These are phyloP conservation scores for Stomorhina lunata DNA, from an alignment of 2,888 invertebrate species.

Conservation along the genomic window DNA sequence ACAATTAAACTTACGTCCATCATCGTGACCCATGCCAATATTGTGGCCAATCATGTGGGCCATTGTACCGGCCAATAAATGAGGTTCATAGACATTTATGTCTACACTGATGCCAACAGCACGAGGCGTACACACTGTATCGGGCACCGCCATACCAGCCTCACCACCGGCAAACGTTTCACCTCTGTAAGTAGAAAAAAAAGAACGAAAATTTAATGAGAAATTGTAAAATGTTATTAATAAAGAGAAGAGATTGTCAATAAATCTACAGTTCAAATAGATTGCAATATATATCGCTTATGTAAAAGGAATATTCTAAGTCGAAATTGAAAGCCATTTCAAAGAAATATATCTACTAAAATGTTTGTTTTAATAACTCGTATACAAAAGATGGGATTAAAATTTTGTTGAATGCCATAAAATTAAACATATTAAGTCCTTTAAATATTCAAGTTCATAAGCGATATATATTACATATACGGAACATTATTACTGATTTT, in stretches of 20 bases:
- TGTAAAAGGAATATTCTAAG: too few relatives aligned
- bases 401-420: too few relatives aligned
- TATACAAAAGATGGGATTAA: too few relatives aligned
- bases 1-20: conserved; percentile 84
- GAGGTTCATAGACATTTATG: conserved; percentile 95
- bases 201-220: conserved; percentile 11
- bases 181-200: conserved; percentile 82
- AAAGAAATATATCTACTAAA: too few relatives aligned
- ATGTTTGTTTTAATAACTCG: too few relatives aligned
- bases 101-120: conserved; percentile 97
- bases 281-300: too few relatives aligned
- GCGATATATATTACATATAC: too few relatives aligned
- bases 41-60: conserved; percentile 99
- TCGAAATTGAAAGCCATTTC: too few relatives aligned
- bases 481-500: background rate
- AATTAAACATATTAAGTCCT: too few relatives aligned
- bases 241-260: background rate
- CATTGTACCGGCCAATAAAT: conserved; percentile 96
- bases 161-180: conserved; percentile 93
- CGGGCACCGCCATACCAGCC: conserved; percentile 95
- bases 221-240: conserved; percentile 25
- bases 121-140: conserved; percentile 95
- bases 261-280: too few relatives aligned
- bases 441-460: too few relatives aligned
- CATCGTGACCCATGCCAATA: conserved; percentile 97